phyloP scores from a whole-genome alignment of 2,113 vertebrate genomes.

The Bubo scandiacus region DNA sequence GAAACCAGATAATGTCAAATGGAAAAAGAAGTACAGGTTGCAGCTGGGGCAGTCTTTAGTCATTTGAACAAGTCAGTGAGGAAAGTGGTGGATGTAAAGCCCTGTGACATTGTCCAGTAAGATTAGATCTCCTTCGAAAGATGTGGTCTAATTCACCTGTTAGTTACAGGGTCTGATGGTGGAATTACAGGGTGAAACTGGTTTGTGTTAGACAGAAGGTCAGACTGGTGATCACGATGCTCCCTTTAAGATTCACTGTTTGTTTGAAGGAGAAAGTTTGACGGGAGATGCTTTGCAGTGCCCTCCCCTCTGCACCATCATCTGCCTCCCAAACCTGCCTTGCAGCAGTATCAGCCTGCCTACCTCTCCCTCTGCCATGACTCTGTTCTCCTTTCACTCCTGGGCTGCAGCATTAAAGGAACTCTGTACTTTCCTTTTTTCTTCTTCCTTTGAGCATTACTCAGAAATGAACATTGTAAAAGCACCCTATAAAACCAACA shows the following conservation, averaged over 20 bases:
- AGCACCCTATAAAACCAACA: background rate
- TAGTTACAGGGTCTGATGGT: background rate
- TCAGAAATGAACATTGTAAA: background rate
- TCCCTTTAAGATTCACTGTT: background rate
- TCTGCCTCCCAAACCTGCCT: background rate
- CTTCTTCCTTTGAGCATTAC: background rate
- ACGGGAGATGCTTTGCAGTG: background rate
- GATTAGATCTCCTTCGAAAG: background rate
- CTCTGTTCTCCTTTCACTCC: background rate
- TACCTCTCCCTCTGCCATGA: background rate
- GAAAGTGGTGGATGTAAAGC: background rate
- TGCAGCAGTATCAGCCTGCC: background rate
- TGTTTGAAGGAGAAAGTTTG: background rate
- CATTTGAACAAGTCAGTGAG: background rate
- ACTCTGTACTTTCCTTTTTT: background rate
- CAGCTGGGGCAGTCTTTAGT: background rate
- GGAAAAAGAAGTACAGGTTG: constrained; percentile 11
- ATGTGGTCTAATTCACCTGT: background rate
- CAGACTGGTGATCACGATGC: background rate
- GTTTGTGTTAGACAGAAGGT: background rate
- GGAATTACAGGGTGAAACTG: background rate
- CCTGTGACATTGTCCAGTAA: background rate
- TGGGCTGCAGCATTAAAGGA: background rate
- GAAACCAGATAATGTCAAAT: constrained; percentile 35
- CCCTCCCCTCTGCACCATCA: background rate